Percentiles rank a stretch among this genome's conserved stretches.
These are phyloP conservation scores for Galaxea fascicularis DNA, from an alignment of 92 coral and sea anemone species.

Conservation along the genomic window DNA sequence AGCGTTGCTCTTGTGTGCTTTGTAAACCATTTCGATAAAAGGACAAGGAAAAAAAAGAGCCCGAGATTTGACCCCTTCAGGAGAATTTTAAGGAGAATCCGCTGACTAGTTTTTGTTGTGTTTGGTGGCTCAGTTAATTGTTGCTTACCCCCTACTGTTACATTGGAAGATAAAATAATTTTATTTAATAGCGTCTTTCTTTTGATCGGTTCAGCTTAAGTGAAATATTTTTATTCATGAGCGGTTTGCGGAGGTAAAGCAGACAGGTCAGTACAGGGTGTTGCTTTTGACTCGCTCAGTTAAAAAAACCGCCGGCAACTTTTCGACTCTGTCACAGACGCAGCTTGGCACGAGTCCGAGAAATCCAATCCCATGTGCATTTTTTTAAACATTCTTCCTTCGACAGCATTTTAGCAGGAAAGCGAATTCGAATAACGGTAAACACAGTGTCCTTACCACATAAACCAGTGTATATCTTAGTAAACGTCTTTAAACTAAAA, in stretches of 20 bases:
- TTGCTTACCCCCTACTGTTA: not conserved
- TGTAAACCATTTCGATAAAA: too few species aligned
- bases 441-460: not conserved
- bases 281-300: not conserved
- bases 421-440: not conserved
- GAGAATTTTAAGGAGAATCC: not conserved
- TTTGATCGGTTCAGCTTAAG: not conserved
- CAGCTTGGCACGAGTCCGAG: not conserved
- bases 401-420: not conserved
- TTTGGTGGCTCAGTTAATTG: conserved; percentile 15
- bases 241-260: not conserved
- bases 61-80: not conserved
- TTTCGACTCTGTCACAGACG: not conserved
- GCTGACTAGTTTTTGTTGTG: conserved; percentile 31
- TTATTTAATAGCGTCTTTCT: not conserved
- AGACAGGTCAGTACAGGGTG: not conserved
- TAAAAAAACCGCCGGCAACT: not conserved
- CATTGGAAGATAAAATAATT: not conserved
- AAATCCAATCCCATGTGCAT: not conserved
- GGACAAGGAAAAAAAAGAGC: too few species aligned
- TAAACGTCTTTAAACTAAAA: not conserved
- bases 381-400: not conserved
- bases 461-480: not conserved
- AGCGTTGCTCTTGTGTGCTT: too few species aligned
- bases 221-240: not conserved